These are phyloP conservation scores for Tiphia femorata DNA, from an alignment of 2,888 invertebrate species.

Conservation along the genomic window DNA sequence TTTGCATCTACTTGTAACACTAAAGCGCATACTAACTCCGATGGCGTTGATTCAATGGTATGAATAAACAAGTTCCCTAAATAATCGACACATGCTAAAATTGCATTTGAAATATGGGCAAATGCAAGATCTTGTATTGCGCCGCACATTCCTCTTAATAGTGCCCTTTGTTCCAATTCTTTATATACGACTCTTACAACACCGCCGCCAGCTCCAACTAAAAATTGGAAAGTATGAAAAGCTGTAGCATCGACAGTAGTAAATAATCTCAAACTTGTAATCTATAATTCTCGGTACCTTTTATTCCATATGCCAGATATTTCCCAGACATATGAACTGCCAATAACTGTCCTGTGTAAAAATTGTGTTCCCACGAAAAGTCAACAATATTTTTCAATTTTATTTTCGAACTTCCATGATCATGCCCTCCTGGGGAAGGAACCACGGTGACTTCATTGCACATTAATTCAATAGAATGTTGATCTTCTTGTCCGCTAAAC, in stretches of 20 bases:
- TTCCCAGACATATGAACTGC: conserved; percentile 89
- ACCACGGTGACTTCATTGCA: conserved; percentile 78
- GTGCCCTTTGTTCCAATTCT: conserved; percentile 79
- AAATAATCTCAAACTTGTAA: background rate
- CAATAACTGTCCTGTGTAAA: conserved; percentile 88
- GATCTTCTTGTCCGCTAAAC: conserved; percentile 74
- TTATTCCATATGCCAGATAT: conserved; percentile 91
- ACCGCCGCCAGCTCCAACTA: conserved; percentile 71
- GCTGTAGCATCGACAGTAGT: background rate
- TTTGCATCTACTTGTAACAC: conserved; percentile 74
- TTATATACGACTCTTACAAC: conserved; percentile 89
- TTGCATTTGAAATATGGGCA: conserved; percentile 84
- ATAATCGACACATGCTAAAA: conserved; percentile 90
- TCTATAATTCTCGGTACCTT: conserved; percentile 73
- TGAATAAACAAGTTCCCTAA: conserved; percentile 87
- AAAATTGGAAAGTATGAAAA: conserved; percentile 9
- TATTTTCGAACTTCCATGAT: conserved; percentile 89
- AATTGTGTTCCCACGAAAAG: conserved; percentile 92
- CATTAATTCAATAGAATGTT: conserved; percentile 72
- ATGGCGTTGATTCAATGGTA: conserved; percentile 75
- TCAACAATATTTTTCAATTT: conserved; percentile 92
- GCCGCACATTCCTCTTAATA: conserved; percentile 90
- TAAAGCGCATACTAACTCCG: conserved; percentile 71
- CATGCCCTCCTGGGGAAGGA: conserved; percentile 80
- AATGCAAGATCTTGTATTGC: conserved; percentile 93